These are phyloP conservation scores for Ypsolopha sequella DNA, from an alignment of 2,888 invertebrate genomes.

Conservation along the genomic window DNA sequence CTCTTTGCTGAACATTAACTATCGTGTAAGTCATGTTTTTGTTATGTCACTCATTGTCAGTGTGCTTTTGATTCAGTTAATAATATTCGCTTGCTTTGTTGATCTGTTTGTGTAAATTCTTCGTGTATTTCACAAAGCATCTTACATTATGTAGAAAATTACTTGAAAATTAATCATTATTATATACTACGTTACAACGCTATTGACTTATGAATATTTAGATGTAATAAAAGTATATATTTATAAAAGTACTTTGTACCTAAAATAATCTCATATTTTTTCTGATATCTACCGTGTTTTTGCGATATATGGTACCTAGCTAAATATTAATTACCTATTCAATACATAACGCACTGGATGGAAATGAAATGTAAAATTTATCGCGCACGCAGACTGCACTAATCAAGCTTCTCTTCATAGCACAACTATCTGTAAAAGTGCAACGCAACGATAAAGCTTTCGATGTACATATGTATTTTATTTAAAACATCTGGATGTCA, in stretches of 20 bases:
- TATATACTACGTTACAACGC: background rate
- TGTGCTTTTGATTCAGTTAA: conserved; percentile 41
- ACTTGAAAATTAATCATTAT: background rate
- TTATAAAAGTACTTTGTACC: background rate
- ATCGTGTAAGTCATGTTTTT: conserved; percentile 69
- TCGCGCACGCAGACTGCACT: background rate
- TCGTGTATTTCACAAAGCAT: conserved; percentile 1
- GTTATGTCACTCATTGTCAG: conserved; percentile 67
- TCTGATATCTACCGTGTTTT: background rate
- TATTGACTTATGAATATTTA: background rate
- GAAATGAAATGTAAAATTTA: background rate
- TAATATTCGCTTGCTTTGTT: conserved; percentile 57
- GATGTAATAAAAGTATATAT: background rate
- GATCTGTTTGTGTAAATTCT: background rate
- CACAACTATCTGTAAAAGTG: background rate
- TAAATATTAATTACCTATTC: too few species aligned
- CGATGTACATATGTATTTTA: background rate
- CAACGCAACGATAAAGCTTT: background rate
- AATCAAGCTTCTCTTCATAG: background rate
- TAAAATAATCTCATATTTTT: background rate
- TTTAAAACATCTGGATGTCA: background rate
- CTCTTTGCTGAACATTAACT: conserved; percentile 57
- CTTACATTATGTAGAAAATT: background rate
- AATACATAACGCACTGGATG: background rate
- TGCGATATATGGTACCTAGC: background rate